These are phyloP conservation scores for Apoda limacodes DNA, from an alignment of 2,888 invertebrate genomes.

Conservation along the genomic window DNA sequence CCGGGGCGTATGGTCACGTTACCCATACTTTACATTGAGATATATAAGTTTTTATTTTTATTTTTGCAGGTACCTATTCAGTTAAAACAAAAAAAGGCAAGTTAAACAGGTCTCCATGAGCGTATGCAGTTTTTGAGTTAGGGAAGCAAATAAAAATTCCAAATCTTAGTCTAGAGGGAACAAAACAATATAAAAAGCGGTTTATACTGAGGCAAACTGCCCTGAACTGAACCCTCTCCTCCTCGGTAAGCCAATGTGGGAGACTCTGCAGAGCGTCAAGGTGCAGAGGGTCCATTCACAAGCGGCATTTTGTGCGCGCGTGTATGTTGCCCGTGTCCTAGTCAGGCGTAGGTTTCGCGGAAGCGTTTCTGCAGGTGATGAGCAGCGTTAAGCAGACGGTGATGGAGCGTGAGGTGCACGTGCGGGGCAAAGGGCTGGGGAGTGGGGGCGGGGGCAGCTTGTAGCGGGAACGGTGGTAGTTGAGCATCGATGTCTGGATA, in stretches of 20 bases:
- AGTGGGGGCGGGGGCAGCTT: constrained; percentile 43
- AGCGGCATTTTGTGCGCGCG: constrained; percentile 25
- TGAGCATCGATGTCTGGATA: constrained; percentile 74
- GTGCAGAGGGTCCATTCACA: constrained; percentile 29
- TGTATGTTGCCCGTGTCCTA: constrained; percentile 32
- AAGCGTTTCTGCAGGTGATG: constrained; percentile 79
- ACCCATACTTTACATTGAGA: too few relatives aligned
- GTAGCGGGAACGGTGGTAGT: constrained; percentile 61
- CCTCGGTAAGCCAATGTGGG: not conserved
- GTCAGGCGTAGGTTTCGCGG: constrained; percentile 76
- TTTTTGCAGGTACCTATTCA: too few relatives aligned
- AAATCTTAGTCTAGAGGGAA: too few relatives aligned
- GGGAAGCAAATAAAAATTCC: too few relatives aligned
- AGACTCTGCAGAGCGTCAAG: constrained; percentile 23
- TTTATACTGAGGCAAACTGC: too few relatives aligned
- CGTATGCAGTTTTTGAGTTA: too few relatives aligned
- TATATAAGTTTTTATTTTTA: too few relatives aligned
- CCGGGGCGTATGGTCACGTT: too few relatives aligned
- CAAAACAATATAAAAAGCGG: too few relatives aligned
- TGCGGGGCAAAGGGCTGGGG: constrained; percentile 53
- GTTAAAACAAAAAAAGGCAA: too few relatives aligned
- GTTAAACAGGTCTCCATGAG: too few relatives aligned
- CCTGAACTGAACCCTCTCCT: not conserved
- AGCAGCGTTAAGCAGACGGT: constrained; percentile 76
- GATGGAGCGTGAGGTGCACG: constrained; percentile 52